Evolutionary conservation across 2,113 vertebrate species (phyloP).

Genomic region (Daboia siamensis): DNA sequence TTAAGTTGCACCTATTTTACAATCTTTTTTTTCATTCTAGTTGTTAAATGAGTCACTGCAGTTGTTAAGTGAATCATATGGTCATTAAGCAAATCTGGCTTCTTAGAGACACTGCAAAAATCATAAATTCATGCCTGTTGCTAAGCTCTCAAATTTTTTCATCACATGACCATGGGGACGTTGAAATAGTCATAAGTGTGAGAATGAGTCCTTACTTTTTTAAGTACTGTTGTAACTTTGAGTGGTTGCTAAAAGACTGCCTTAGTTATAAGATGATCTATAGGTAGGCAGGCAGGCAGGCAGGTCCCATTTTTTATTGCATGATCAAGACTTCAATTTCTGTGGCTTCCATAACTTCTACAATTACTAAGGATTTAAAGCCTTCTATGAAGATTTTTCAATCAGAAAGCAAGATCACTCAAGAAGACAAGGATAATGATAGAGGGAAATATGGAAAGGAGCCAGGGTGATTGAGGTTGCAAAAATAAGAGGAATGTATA

Average conservation of each 20-base stretch:
- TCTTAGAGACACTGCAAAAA: background rate
- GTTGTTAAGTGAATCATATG: background rate
- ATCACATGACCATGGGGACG: background rate
- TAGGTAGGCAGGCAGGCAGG: background rate
- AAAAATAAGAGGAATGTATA: background rate
- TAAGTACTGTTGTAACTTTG: background rate
- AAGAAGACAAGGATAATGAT: background rate
- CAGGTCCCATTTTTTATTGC: background rate
- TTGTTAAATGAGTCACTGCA: background rate
- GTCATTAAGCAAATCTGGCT: background rate
- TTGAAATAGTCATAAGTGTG: background rate
- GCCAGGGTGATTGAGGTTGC: background rate
- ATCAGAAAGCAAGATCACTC: background rate
- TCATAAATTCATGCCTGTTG: background rate
- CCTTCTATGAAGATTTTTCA: background rate
- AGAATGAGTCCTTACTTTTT: background rate
- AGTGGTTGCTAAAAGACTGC: background rate
- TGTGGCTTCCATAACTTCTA: background rate
- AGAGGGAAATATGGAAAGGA: background rate
- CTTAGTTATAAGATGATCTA: background rate
- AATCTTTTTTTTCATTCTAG: background rate
- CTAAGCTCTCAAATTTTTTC: background rate
- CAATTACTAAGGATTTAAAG: background rate
- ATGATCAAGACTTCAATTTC: background rate
- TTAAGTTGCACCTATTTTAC: background rate